These are phyloP conservation scores for Cyclura pinguis DNA, from an alignment of 2,797 vertebrate genomes.

Conservation along the genomic window DNA sequence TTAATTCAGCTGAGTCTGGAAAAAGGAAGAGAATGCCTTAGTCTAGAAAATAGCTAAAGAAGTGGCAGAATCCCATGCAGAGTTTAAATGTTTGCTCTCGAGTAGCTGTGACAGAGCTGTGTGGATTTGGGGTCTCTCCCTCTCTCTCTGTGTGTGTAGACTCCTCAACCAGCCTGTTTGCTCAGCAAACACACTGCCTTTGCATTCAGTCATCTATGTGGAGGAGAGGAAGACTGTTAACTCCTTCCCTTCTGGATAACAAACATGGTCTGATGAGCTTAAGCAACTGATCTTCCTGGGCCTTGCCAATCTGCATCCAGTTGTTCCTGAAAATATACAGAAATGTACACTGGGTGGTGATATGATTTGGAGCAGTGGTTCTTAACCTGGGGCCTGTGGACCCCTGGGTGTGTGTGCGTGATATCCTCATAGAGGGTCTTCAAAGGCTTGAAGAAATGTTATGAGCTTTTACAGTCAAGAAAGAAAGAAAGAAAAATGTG, in stretches of 20 bases:
- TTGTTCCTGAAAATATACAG: not conserved
- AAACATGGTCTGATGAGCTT: too few species aligned
- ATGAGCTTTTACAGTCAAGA: too few species aligned
- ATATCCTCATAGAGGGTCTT: too few species aligned
- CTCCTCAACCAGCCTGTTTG: not conserved
- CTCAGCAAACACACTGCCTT: constrained; percentile 6
- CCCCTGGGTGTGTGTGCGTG: too few species aligned
- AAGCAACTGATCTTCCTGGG: too few species aligned
- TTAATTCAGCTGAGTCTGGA: not conserved
- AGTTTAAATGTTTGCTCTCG: not conserved
- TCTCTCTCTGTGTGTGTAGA: not conserved
- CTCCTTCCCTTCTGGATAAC: not conserved
- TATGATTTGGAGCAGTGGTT: too few species aligned
- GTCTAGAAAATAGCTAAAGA: not conserved
- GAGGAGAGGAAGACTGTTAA: not conserved
- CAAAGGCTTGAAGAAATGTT: too few species aligned
- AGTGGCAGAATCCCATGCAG: not conserved
- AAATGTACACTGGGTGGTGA: not conserved
- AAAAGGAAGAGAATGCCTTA: too few species aligned
- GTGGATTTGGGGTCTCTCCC: too few species aligned
- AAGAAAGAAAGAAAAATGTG: too few species aligned
- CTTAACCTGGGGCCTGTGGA: too few species aligned
- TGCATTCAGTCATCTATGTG: not conserved
- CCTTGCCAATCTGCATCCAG: not conserved
- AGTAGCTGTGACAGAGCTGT: too few species aligned